Percentiles rank a stretch among this genome's conserved stretches.
These are phyloP conservation scores for Tenualosa ilisha DNA, from an alignment of 2,797 vertebrate species.

Conservation along the genomic window DNA sequence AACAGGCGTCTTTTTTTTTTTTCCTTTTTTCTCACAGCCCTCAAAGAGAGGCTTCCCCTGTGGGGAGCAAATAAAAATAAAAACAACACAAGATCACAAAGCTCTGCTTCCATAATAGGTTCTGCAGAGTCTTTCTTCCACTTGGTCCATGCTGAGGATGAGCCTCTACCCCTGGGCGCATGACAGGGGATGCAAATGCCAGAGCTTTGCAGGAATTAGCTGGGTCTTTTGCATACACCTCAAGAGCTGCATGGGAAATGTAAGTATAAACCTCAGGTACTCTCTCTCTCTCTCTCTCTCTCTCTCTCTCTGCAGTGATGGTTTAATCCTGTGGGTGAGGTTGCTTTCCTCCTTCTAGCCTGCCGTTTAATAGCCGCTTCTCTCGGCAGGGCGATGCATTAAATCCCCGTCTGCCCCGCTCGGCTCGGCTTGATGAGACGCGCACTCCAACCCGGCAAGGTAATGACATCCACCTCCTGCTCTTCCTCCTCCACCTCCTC, in stretches of 20 bases:
- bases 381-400: constrained; percentile 82
- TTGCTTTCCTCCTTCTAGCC: constrained; percentile 81
- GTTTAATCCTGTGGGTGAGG: constrained; percentile 81
- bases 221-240: background rate
- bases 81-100: background rate
- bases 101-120: background rate
- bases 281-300: constrained; percentile 56
- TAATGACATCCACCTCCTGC: constrained; percentile 77
- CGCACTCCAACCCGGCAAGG: constrained; percentile 69
- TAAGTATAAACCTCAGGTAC: background rate
- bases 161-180: background rate
- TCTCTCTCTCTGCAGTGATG: constrained; percentile 74
- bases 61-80: background rate
- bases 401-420: constrained; percentile 72
- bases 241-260: background rate
- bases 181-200: background rate
- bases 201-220: background rate
- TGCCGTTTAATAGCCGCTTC: constrained; percentile 90
- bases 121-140: background rate
- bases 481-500: background rate
- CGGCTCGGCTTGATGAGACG: constrained; percentile 86
- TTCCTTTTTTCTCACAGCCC: background rate
- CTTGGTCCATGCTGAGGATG: background rate
- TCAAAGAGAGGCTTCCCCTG: constrained; percentile 50
- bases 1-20: background rate